Percentiles rank a stretch among this genome's conserved stretches.
These are phyloP conservation scores for Gasteruption jaculator DNA, from an alignment of 2,888 invertebrate species.

Conservation along the genomic window DNA sequence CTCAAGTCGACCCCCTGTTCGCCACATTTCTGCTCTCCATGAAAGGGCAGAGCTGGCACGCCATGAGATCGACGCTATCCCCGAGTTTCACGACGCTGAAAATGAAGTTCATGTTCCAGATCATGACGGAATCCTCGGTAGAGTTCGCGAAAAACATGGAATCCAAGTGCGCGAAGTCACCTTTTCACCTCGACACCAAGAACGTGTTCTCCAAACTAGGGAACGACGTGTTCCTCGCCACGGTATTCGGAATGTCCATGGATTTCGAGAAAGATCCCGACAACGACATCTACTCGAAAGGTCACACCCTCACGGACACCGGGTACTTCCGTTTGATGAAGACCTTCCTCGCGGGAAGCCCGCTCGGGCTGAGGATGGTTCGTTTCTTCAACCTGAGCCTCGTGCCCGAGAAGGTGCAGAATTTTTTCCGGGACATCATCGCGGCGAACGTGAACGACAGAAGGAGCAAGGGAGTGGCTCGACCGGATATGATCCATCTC, in stretches of 20 bases:
- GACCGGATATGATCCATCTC: slow-evolving; percentile 60
- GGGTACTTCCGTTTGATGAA: slow-evolving; percentile 17
- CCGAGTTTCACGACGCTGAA: slow-evolving; percentile 59
- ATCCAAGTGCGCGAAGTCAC: slow-evolving; percentile 10
- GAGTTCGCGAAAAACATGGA: slow-evolving; percentile 28
- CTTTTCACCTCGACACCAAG: slow-evolving; percentile 35
- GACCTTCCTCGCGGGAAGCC: slow-evolving; percentile 18
- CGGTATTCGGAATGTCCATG: slow-evolving; percentile 34
- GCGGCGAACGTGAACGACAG: slow-evolving; percentile 26
- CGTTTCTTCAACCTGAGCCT: too few species aligned
- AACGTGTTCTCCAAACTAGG: slow-evolving; percentile 30
- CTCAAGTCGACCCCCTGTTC: slow-evolving; percentile 26
- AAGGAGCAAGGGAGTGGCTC: slow-evolving; percentile 31
- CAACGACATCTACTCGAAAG: slow-evolving; percentile 33
- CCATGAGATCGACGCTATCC: slow-evolving; percentile 54
- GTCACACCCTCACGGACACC: slow-evolving; percentile 20
- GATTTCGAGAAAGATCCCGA: slow-evolving; percentile 33
- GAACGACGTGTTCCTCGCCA: slow-evolving; percentile 34
- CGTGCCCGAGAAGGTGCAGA: slow-evolving; percentile 9
- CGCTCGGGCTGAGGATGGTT: slow-evolving; percentile 21
- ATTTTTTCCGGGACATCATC: slow-evolving; percentile 27
- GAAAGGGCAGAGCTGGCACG: slow-evolving; percentile 53
- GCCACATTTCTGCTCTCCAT: slow-evolving; percentile 29
- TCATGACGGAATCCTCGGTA: slow-evolving; percentile 46
- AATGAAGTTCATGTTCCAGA: slow-evolving; percentile 55